Evolutionary conservation across 2,797 vertebrate genomes (phyloP), one percentile per base, ranked within the genome.

Genomic region (Miichthys miiuy): DNA sequence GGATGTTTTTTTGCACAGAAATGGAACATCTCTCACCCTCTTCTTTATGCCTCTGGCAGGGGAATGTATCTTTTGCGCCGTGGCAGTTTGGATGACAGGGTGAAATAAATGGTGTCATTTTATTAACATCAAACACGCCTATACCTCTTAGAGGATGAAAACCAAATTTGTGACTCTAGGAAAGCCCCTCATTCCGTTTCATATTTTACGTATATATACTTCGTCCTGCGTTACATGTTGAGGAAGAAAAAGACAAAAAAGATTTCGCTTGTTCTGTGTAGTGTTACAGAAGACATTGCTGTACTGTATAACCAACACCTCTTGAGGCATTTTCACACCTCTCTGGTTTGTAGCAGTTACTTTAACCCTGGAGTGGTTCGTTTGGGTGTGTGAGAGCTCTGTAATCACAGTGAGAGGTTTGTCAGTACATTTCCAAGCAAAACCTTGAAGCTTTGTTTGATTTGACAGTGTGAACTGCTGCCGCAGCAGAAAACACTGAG

Each of bases 71-170:
- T 50, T 38, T 30, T 30, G 48, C 5, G 2, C 44, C 21, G 14
- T 80, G 48, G 67, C 72, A 18, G 44, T 64, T 68, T 63, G 41
- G 72, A 27, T 74, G 74, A 74, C 25, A 66, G 23, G 23, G 52
- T 75, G 46, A 82, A 77, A 78, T 67, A 77, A 54, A 79, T 46
- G 42, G 41, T 70, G 51, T 60, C 58, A 68, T 78, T 78, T 66
- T 62, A 74, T 72, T n/a, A 77, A 60, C 63, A 65, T 73, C 62
- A 87, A 80, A 83, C 55, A 71, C 6, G 18, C 30, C 18, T 9
- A 1, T 56, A 14, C 56, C 65, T 64, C 67, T 46, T 46, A 25
- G 27, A 61, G 38, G 56, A 68, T 57, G 11, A 63, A 64, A 54
- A 66, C 44, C 1, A 20, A 51, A 13, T 46, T 41, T 20, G 5